A percentile compares a stretch with the other conserved stretches of the same genome.
Conservation (phyloP, 64 coral and sea anemone genomes). For the Astreopora myriophthalma region DNA sequence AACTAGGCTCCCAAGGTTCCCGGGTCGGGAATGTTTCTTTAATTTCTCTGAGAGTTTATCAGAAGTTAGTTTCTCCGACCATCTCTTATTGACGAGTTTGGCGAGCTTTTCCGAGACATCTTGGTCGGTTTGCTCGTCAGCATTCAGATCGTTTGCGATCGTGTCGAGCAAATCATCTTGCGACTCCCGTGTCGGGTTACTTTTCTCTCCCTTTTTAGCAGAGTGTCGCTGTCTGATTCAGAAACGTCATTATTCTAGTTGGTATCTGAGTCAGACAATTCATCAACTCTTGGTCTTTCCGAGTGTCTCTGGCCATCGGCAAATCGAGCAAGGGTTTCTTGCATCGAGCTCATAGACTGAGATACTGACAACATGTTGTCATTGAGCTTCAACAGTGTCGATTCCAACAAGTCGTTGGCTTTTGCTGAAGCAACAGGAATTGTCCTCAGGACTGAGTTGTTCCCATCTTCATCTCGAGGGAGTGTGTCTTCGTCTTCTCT, state of each 20-base stretch:
- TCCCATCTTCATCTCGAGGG: background rate
- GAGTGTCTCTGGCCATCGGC: background rate
- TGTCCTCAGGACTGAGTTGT: background rate
- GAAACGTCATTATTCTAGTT: conserved; percentile 43
- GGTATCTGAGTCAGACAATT: conserved; percentile 30
- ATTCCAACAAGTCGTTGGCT: conserved; percentile 22
- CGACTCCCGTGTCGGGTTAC: background rate
- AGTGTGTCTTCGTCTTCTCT: background rate
- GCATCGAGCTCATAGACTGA: background rate
- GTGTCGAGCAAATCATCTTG: conserved; percentile 35
- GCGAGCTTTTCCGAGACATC: conserved; percentile 57
- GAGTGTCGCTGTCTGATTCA: conserved; percentile 24
- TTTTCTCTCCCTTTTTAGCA: conserved; percentile 22
- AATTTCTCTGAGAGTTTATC: conserved; percentile 37
- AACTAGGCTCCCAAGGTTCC: conserved; percentile 41
- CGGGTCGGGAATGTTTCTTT: conserved; percentile 46
- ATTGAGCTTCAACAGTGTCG: conserved; percentile 1
- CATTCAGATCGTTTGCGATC: conserved; percentile 36
- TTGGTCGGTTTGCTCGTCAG: conserved; percentile 55
- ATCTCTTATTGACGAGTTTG: conserved; percentile 55
- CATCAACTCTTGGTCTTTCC: background rate
- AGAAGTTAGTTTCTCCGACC: conserved; percentile 48
- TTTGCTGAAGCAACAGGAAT: background rate
- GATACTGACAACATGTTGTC: conserved; percentile 1
- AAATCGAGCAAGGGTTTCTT: background rate